Base-by-base conservation (phyloP, 2,113 vertebrate genomes). In the Bufo gargarizans region DNA sequence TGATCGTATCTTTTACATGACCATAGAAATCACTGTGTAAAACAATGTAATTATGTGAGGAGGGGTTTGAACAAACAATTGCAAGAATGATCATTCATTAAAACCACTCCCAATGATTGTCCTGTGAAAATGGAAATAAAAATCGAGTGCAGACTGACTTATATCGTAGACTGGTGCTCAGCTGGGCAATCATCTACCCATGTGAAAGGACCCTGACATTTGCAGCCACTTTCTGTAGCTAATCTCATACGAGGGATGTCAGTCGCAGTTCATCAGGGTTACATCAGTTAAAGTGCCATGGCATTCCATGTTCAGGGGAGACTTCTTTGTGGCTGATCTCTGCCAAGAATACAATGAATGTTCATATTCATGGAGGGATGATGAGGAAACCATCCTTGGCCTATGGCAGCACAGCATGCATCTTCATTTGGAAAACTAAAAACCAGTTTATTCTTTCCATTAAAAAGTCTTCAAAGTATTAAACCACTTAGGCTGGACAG, bases 401-500 rank as follows among this genome's bases (percentile, higher is more conserved):
- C 59, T 22, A 13, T 20, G 59, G 17, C 58, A 50, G 80, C 45
- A 67, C 81, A 71, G 82, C 59, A 65, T 50, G 61, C 61, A 53
- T 84, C 49, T 33, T 71, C 47, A 53, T 17, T 55, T 71, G n/a
- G 11, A 33, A 47, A 69, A 55, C 43, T 56, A 58, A 76, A 59
- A 63, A 76, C 71, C n/a, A 33, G 80, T 77, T 45, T 45, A 45
- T 47, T 20, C 8, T 55, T 61, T 77, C 43, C 69, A 6, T 4
- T 45, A 33, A 55, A 67, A 53, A 77, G 80, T 82, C 71, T 77
- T 20, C 72, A 53, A 17, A 50, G n/a, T n/a, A 43, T 50, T 49
- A 49, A 74, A 82, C 69, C 47, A n/a, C 56, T 22, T 33, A 22
- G 87, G 20, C 55, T 55, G 87, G 56, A 67, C 65, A 45, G 12